Conservation (phyloP, 2,888 invertebrate species). For the Caenorhabditis sp. region DNA sequence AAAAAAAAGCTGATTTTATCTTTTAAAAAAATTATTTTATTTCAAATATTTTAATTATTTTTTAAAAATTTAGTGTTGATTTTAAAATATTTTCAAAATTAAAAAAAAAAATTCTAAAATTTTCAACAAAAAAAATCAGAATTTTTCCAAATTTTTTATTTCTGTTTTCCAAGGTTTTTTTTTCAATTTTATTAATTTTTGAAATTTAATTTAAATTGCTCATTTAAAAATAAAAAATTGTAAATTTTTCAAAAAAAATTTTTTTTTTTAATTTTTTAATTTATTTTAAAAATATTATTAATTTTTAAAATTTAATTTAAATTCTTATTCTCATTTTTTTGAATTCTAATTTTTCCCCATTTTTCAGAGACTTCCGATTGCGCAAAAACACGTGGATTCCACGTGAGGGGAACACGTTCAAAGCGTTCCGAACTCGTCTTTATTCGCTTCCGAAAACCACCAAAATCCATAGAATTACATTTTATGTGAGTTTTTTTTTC, state of each 20-base stretch:
- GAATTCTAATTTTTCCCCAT: neutral
- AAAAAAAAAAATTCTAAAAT: neutral
- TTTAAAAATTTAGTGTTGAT: neutral
- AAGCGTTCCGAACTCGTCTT: slow-evolving; percentile 19
- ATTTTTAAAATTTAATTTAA: slow-evolving; percentile 6
- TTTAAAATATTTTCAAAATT: neutral
- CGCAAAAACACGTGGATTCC: slow-evolving; percentile 31
- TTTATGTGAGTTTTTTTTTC: slow-evolving; percentile 24
- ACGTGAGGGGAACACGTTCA: slow-evolving; percentile 19
- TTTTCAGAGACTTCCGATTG: slow-evolving; percentile 39
- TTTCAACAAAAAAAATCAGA: neutral
- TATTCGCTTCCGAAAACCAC: slow-evolving; percentile 29
- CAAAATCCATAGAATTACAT: slow-evolving; percentile 11
- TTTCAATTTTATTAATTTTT: neutral
- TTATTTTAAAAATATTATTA: neutral
- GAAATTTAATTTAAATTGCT: no score
- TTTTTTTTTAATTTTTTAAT: neutral
- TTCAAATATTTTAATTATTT: no score
- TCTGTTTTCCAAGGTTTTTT: neutral
- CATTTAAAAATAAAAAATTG: slow-evolving; percentile 1
- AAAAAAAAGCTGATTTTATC: no score
- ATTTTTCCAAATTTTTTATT: neutral
- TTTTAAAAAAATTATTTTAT: no score
- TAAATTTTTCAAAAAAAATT: neutral
- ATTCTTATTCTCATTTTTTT: neutral